Conservation (phyloP, 2,797 vertebrate species). For the Girardinus metallicus region DNA sequence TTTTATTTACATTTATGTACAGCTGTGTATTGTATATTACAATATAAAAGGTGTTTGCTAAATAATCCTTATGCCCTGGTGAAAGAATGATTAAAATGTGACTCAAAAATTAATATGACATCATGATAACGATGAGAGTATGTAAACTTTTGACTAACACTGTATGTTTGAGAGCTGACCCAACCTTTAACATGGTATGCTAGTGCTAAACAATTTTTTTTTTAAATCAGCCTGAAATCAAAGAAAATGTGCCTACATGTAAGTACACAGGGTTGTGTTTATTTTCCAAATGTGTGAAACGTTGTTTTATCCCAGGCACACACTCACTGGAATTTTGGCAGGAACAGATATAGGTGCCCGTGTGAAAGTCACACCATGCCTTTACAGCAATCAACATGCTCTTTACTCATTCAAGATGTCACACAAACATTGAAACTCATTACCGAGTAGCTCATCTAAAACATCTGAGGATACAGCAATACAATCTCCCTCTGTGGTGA, state of each 20-base stretch:
- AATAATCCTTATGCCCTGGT: not conserved
- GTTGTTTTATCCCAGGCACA: constrained; percentile 44
- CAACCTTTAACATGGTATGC: constrained; percentile 15
- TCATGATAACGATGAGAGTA: not conserved
- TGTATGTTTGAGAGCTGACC: constrained; percentile 18
- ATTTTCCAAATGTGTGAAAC: constrained; percentile 22
- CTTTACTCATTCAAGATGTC: constrained; percentile 27
- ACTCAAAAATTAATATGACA: not conserved
- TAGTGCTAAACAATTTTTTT: constrained; percentile 6
- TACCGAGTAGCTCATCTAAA: constrained; percentile 47
- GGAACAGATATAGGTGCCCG: constrained; percentile 55
- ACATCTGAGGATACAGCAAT: constrained; percentile 56
- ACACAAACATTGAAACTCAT: constrained; percentile 36
- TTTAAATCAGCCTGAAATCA: constrained; percentile 12
- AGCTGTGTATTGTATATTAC: no score
- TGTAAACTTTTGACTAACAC: not conserved
- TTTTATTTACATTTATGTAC: not conserved
- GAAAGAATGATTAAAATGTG: not conserved
- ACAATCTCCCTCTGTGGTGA: constrained; percentile 72
- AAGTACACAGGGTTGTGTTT: constrained; percentile 1
- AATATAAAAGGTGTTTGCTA: not conserved
- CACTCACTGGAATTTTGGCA: constrained; percentile 43
- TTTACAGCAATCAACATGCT: constrained; percentile 61
- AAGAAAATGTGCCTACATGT: constrained; percentile 4
- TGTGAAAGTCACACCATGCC: constrained; percentile 60